A percentile compares a stretch with the other conserved stretches of the same genome.
Conservation (phyloP, 2,797 vertebrate species). For the Pristis pectinata region DNA sequence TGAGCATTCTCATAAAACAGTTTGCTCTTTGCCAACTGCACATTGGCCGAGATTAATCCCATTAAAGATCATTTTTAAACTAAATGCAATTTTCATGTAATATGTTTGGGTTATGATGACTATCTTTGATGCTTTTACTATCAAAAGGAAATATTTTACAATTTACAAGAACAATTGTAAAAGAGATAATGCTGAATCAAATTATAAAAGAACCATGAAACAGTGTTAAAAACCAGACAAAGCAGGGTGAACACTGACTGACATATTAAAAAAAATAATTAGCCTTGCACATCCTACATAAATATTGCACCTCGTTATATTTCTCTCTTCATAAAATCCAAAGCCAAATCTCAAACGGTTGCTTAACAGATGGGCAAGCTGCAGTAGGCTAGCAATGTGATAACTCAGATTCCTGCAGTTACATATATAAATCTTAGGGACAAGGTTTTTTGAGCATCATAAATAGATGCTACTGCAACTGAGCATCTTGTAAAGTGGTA, state of each 20-base stretch:
- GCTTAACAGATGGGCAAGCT: not conserved
- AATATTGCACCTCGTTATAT: not conserved
- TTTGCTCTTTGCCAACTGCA: not conserved
- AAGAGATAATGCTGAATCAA: not conserved
- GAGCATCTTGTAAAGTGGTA: not conserved
- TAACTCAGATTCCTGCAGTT: not conserved
- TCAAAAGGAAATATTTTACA: not conserved
- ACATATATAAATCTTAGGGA: not conserved
- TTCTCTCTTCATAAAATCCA: not conserved
- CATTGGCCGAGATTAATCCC: not conserved
- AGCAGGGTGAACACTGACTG: not conserved
- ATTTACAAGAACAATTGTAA: not conserved
- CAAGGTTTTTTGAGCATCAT: not conserved
- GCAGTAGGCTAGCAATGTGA: not conserved
- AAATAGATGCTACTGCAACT: not conserved
- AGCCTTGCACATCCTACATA: not conserved
- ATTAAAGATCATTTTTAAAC: not conserved
- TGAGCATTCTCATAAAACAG: not conserved
- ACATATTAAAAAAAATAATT: not conserved
- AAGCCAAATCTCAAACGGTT: not conserved
- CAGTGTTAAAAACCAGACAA: not conserved
- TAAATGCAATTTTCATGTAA: not conserved
- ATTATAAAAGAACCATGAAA: not conserved
- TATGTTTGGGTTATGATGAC: not conserved
- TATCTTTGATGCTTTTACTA: not conserved